A percentile compares a stretch with the other conserved stretches of the same genome.
Conservation (phyloP, 37 sponge, comb jelly and placozoan genomes). For the Crambe crambe region DNA sequence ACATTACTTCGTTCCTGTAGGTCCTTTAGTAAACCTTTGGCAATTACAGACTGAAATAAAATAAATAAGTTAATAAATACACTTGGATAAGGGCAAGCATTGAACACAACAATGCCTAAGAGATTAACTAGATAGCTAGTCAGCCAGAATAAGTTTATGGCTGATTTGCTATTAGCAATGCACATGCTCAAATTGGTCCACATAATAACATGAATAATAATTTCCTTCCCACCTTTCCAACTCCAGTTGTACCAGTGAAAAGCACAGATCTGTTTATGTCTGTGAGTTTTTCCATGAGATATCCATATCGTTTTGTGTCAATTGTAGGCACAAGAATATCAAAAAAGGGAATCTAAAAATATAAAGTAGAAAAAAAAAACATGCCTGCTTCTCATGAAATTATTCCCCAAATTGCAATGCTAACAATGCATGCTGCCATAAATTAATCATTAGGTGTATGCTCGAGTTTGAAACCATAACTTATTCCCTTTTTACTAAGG, state of each 20-base stretch:
- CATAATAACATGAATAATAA: background rate
- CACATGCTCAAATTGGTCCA: background rate
- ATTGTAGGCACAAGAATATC: constrained; percentile 97
- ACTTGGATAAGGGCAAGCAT: background rate
- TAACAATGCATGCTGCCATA: too few species aligned
- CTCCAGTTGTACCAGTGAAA: constrained; percentile 98
- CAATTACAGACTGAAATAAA: constrained; percentile 88
- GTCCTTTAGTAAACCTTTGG: constrained; percentile 78
- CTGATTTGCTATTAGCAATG: background rate
- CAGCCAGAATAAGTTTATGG: background rate
- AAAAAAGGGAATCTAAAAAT: constrained; percentile 78
- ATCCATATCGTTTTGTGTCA: constrained; percentile 95
- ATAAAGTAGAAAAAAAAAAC: too few species aligned
- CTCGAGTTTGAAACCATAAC: too few species aligned
- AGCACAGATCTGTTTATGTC: constrained; percentile 80
- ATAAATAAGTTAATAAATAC: constrained; percentile 13
- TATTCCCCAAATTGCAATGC: too few species aligned
- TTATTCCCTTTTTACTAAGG: too few species aligned
- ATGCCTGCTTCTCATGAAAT: too few species aligned
- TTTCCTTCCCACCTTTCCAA: constrained; percentile 85
- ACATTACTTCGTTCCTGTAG: constrained; percentile 69
- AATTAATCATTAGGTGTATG: too few species aligned
- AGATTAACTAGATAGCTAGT: too few species aligned
- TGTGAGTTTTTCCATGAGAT: constrained; percentile 87
- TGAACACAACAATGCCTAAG: too few species aligned